Base-by-base conservation (phyloP, 2,888 invertebrate genomes). In the Caenorhabditis panamensis region DNA sequence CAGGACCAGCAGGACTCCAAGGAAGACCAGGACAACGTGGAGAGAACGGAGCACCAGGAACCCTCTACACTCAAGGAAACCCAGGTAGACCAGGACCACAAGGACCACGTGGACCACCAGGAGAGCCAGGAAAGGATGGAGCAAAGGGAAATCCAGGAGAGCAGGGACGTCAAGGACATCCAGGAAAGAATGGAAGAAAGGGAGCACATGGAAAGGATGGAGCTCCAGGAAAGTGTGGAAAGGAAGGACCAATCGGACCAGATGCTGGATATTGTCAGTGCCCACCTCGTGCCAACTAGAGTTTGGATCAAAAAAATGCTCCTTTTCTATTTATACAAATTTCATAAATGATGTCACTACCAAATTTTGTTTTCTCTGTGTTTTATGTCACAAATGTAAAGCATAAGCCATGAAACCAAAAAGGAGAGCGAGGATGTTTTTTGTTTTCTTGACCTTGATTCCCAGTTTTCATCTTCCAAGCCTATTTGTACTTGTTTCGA, bases 131-230 rank as follows among this genome's bases (percentile, higher is more conserved):
- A 76, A 78, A 82, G 59, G 79, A 79, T 51, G 83, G 82, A 79
- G 61, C 47, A 4, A 66, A 69, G 49, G 84, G 85, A 78, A 61
- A 79, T 49, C 58, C 77, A 20, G 80, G 83, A 67, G 76, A 73
- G 28, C 63, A 71, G 16, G 83, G 82, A 76, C 64, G 79, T 41
- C 79, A 79, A 37, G 87, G 87, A 67, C 79, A 76, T n/a, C 78
- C 85, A 28, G 87, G 87, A 73, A 64, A 77, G 24, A 83, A 83
- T 44, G 87, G 87, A 84, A 68, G 67, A 54, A 69, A 64, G 44
- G 87, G 87, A 80, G 59, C 66, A 9, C 62, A 53, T 28, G 87
- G 87, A 83, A 85, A 84, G 61, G 67, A 83, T 36, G 86, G 86
- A 77, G 71, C 75, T 2, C 82, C 82, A 54, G 81, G 81, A 71